Evolutionary conservation across 2,888 invertebrate species (phyloP).

Genomic region (Leptinotarsa rubiginosa): DNA sequence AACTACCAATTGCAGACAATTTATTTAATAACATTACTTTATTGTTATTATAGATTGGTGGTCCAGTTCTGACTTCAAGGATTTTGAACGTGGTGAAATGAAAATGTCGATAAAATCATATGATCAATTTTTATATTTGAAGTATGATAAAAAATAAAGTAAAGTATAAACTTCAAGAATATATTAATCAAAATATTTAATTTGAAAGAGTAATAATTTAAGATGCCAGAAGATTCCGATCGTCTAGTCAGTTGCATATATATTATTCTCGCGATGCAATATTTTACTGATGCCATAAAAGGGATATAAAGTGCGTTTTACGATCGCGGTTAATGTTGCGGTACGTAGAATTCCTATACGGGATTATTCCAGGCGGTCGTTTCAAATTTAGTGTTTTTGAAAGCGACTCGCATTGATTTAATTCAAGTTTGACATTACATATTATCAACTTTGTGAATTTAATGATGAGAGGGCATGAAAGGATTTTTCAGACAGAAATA

Average conservation of each 20-base stretch:
- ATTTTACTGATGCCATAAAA: constrained; percentile 68
- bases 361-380: constrained; percentile 65
- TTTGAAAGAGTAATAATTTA: constrained; percentile 20
- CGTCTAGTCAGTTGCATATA: constrained; percentile 51
- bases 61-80: too few relatives aligned
- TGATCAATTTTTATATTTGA: too few relatives aligned
- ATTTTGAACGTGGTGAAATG: too few relatives aligned
- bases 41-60: too few relatives aligned
- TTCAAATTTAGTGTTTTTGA: constrained; percentile 68
- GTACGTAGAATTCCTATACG: constrained; percentile 64
- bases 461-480: too few relatives aligned
- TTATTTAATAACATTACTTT: too few relatives aligned
- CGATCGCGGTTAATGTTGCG: constrained; percentile 66
- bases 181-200: constrained; percentile 4
- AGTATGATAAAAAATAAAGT: background rate
- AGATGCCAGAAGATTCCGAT: constrained; percentile 24
- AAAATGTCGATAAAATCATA: too few relatives aligned
- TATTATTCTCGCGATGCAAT: constrained; percentile 67
- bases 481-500: too few relatives aligned
- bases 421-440: constrained; percentile 25
- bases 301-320: constrained; percentile 68
- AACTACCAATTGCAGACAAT: too few relatives aligned
- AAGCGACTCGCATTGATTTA: constrained; percentile 60
- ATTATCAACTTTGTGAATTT: constrained; percentile 15
- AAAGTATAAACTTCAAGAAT: background rate